Base-by-base conservation (phyloP, 2,888 invertebrate species). In the Cremastinae sp. region DNA sequence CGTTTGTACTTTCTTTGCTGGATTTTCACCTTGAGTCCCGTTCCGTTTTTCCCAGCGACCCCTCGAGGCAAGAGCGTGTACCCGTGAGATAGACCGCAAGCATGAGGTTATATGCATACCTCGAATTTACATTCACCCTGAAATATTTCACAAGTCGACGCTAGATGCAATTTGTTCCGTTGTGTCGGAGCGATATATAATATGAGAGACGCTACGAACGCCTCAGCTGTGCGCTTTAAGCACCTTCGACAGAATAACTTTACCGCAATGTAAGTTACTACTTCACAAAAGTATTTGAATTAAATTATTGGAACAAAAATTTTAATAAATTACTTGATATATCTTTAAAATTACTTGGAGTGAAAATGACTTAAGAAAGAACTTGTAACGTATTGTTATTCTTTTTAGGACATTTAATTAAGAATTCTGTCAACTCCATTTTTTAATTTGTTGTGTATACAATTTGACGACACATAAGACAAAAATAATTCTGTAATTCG, bases 131-230 rank as follows among this genome's bases (percentile, higher is more conserved):
- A 85, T 83, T 82, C 82, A 74, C 78, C 74, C 76, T 56, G 80
- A 79, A 83, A 86, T 83, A 83, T 84, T 81, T 82, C 80, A 74
- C 79, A 79, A 80, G 74, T 69, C 70, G 71, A 68, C 53, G 69
- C 75, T 76, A 70, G 80, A 79, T 78, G 81, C 82, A 83, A 85
- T 86, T 85, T 83, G 83, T 85, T 84, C 81, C 81, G 80, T 82
- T 81, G 74, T 68, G 79, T 79, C 79, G 73, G 47, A 45, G 18
- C 61, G 45, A 59, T 69, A 4, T 69, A n/a, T n/a, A n/a, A n/a
- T n/a, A 51, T 41, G 41, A 22, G 43, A 37, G 37, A 62, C 45
- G 20, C 53, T 3, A 28, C 28, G 2, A 5, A 28, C 28, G 5
- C 5, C 5, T 28, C 5, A 28, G 14, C n/a, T 43, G 53, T 53